Evolutionary conservation across 2,113 vertebrate species (phyloP).

Genomic region (Mixornis gularis): DNA sequence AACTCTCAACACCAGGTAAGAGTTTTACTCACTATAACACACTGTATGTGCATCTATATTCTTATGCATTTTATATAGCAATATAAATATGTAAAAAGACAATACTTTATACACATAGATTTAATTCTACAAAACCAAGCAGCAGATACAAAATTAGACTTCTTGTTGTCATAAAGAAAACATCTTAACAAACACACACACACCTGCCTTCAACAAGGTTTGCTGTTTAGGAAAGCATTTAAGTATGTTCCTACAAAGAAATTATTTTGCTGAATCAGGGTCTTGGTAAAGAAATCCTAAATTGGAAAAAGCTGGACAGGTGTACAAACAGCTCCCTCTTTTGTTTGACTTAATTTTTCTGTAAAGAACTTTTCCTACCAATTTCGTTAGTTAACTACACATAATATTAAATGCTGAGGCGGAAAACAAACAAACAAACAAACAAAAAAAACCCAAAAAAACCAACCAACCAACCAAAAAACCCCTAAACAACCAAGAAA

Average conservation of each 20-base stretch:
- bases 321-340: conserved; percentile 14
- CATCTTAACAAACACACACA: fast-evolving
- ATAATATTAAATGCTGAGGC: neutral
- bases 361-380: neutral
- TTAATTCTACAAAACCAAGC: neutral
- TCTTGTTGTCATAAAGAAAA: neutral
- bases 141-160: neutral
- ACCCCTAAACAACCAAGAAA: no score
- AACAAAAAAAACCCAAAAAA: neutral
- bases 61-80: neutral
- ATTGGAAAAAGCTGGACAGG: neutral
- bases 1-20: neutral
- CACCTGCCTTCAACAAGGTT: fast-evolving
- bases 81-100: neutral
- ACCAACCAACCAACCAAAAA: no score
- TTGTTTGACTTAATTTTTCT: neutral
- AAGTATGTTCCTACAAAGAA: neutral
- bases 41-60: neutral
- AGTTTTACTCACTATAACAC: neutral
- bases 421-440: neutral
- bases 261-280: neutral
- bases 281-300: neutral
- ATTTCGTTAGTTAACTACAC: neutral
- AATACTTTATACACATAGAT: neutral
- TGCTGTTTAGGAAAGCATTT: neutral